Conservation (phyloP, 1,140 invertebrate genomes). For the Oryzaephilus surinamensis region DNA sequence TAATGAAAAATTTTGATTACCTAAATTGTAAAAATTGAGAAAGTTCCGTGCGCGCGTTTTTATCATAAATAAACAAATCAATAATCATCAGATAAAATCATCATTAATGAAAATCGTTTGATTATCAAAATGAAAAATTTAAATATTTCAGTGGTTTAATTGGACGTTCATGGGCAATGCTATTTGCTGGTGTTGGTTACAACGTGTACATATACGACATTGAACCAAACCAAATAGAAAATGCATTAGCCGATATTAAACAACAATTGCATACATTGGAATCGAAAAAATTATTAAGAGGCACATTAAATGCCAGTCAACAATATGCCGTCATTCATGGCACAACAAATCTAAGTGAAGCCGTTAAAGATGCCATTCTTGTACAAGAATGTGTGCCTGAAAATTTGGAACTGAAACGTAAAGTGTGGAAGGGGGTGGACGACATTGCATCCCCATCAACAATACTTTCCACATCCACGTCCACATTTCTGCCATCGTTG, state of each 20-base stretch:
- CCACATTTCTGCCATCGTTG: slow-evolving; percentile 76
- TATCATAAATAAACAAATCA: neutral
- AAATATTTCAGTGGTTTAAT: slow-evolving; percentile 76
- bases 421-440: slow-evolving; percentile 71
- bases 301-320: slow-evolving; percentile 56
- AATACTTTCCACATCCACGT: slow-evolving; percentile 84
- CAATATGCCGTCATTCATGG: slow-evolving; percentile 73
- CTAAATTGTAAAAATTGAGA: slow-evolving; percentile 1
- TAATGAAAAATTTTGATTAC: no score
- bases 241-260: slow-evolving; percentile 63
- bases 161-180: slow-evolving; percentile 89
- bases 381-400: slow-evolving; percentile 91
- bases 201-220: slow-evolving; percentile 79
- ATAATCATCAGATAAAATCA: neutral
- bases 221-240: slow-evolving; percentile 57
- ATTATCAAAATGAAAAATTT: neutral
- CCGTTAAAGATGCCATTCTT: slow-evolving; percentile 60
- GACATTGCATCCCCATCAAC: slow-evolving; percentile 56
- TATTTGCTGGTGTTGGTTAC: slow-evolving; percentile 88
- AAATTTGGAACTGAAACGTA: slow-evolving; percentile 71
- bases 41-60: neutral
- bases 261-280: slow-evolving; percentile 62
- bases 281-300: slow-evolving; percentile 59
- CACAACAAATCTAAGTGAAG: slow-evolving; percentile 50
- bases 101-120: neutral